Base-by-base conservation (phyloP, 2,113 vertebrate genomes). In the Lathamus discolor region DNA sequence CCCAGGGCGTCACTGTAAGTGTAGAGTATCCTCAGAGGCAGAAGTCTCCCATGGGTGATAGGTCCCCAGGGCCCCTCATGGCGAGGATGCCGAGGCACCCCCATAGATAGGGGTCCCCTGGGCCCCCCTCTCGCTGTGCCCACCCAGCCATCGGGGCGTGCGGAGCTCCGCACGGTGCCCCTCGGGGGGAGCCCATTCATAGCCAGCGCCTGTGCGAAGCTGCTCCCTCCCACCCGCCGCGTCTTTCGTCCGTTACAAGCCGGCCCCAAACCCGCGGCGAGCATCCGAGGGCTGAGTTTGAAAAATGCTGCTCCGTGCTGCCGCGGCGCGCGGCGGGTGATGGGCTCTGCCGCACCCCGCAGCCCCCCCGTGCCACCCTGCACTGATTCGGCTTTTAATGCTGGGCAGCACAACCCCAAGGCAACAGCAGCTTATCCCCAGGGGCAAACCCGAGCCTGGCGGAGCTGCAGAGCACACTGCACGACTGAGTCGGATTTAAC, bases 251-350 rank as follows among this genome's bases (percentile, higher is more conserved):
- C 96, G 93, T 93, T 95, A 49, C 59, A 81, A 14, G 1, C 54
- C 76, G 14, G 91, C 94, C 79, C 75, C 75, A 39, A 95, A 43
- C 12, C 46, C 79, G 0, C 52, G 29, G 89, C 51, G 2, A 84
- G 89, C 93, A 51, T 67, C 91, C 46, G 1, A 41, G 55, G 31
- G 57, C 93, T 35, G 14, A 10, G 14, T 96, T 96, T 96, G 92
- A 96, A 96, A 95, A 96, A 96, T 84, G 96, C 96, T 95, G 55
- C 55, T 57, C 55, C 12, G 12, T 19, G 55, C 54, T 13, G 54
- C 54, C 54, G 54, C 54, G 18, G 55, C 55, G 33, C 31, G 55
- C 31, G 33, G 55, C 31, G 55, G 8, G 19, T 13, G 31, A 33
- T 11, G 31, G 19, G 55, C 19, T 57, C 12, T 57, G 55, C 55